A percentile compares a stretch with the other conserved stretches of the same genome.
Evolutionary conservation across 2,797 vertebrate genomes (phyloP).

Genomic region (Sebastes minor): DNA sequence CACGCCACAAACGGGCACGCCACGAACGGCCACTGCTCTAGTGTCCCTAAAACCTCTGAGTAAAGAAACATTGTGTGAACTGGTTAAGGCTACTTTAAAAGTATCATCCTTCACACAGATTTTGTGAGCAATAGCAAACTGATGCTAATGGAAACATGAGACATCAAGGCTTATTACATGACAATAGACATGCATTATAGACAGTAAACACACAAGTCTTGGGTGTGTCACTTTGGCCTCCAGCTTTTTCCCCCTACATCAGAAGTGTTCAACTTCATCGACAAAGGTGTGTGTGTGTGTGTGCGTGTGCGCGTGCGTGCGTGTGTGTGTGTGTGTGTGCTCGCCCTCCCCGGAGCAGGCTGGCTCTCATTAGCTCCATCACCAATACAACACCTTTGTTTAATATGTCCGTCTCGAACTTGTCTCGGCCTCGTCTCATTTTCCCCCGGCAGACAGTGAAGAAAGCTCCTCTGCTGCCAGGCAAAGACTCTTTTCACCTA

Average conservation of each 20-base stretch:
- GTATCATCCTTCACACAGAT: no score
- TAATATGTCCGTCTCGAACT: constrained; percentile 38
- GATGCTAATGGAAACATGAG: constrained; percentile 54
- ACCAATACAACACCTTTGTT: constrained; percentile 34
- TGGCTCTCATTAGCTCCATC: constrained; percentile 30
- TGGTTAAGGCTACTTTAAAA: constrained; percentile 6
- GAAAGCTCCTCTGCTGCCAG: constrained; percentile 22
- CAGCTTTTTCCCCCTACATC: background rate
- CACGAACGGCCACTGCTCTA: no score
- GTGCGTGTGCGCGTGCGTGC: background rate
- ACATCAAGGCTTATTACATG: constrained; percentile 4
- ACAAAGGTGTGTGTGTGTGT: background rate
- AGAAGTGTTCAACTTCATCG: background rate
- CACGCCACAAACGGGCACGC: no score
- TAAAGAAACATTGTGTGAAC: background rate
- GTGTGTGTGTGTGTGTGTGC: background rate
- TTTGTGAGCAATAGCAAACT: constrained; percentile 30
- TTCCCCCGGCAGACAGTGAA: constrained; percentile 29
- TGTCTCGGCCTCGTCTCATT: constrained; percentile 35
- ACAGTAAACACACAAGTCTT: background rate
- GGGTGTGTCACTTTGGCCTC: background rate
- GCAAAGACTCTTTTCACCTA: constrained; percentile 49
- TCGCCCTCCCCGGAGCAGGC: background rate
- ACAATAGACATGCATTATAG: background rate
- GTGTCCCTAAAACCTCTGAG: no score